phyloP scores from a whole-genome alignment of 2,888 invertebrate species.

The Mayetiola destructor region DNA sequence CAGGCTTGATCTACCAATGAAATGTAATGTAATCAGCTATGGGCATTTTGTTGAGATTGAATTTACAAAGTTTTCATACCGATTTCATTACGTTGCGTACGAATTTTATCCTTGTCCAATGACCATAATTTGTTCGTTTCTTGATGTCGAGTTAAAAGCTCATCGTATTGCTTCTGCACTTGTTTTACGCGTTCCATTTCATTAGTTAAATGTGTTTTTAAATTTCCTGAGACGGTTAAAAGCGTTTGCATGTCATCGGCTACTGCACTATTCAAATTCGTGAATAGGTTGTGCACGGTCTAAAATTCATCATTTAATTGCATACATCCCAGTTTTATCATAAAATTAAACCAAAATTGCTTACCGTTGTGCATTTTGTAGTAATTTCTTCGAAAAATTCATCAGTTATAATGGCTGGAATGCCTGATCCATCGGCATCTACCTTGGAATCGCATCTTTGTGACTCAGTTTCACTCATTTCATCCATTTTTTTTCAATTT shows the following conservation, averaged over 20 bases:
- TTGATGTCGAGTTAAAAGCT: background rate
- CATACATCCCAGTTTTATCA: background rate
- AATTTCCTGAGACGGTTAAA: background rate
- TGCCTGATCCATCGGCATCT: slow-evolving; percentile 31
- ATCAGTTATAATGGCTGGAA: slow-evolving; percentile 32
- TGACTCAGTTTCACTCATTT: background rate
- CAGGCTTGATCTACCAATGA: slow-evolving; percentile 30
- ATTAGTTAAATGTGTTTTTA: background rate
- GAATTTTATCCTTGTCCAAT: slow-evolving; percentile 7
- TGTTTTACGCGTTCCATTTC: background rate
- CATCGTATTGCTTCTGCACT: background rate
- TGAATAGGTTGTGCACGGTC: background rate
- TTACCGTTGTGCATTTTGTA: slow-evolving; percentile 28
- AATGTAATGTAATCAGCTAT: background rate
- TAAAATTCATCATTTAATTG: background rate
- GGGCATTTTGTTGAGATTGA: background rate
- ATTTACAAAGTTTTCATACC: background rate
- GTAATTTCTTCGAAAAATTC: slow-evolving; percentile 28
- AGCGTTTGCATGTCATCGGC: slow-evolving; percentile 6
- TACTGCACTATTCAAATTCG: background rate
- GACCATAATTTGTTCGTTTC: background rate
- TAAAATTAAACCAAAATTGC: background rate
- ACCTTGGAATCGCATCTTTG: slow-evolving; percentile 24
- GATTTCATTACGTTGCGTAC: background rate
- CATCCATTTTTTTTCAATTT: background rate